Percentiles rank a stretch among this genome's conserved stretches.
Conservation (phyloP, 35 echinoderm and acorn worm species). For the Anneissia japonica region DNA sequence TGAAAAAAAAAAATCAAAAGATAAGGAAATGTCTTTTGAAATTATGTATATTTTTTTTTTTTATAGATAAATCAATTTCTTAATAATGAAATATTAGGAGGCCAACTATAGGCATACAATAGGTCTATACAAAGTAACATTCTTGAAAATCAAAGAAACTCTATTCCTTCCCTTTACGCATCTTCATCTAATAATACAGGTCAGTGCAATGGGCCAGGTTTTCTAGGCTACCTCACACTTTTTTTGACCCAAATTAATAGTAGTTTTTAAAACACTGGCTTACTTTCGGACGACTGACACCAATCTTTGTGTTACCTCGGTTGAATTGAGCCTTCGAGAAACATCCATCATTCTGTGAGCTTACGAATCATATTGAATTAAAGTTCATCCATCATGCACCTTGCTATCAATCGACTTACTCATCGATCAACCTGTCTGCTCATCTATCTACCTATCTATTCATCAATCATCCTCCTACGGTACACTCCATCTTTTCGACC, state of each 20-base stretch:
- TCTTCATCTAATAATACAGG: not conserved
- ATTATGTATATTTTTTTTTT: no score
- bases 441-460: not conserved
- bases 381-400: not conserved
- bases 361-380: not conserved
- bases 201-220: not conserved
- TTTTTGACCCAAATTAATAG: not conserved
- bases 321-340: not conserved
- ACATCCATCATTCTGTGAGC: not conserved
- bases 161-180: not conserved
- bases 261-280: not conserved
- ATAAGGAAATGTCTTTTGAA: no score
- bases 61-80: no score
- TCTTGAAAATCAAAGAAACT: not conserved
- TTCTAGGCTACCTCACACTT: not conserved
- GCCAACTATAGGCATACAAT: no score
- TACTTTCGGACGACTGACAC: not conserved
- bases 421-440: not conserved
- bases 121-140: no score
- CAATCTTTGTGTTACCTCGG: not conserved
- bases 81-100: no score
- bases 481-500: not conserved
- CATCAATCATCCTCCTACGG: not conserved
- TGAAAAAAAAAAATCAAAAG: no score
- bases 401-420: not conserved